Base-by-base conservation (phyloP, 2,113 vertebrate genomes). In the Egretta garzetta region DNA sequence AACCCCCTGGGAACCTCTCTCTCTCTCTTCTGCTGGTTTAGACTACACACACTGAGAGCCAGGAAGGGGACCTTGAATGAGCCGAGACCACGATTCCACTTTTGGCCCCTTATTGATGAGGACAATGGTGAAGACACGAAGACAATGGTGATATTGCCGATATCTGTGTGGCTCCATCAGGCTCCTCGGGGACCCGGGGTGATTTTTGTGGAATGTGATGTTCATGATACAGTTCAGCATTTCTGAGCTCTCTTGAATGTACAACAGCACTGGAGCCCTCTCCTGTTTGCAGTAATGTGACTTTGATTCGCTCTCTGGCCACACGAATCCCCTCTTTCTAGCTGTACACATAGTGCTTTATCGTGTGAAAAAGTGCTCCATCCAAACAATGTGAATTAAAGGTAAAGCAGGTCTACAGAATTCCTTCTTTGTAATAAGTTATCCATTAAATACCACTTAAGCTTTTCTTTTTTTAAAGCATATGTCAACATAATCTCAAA, bases 351-450 rank as follows among this genome's bases (percentile, higher is more conserved):
- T 6, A 18, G 71, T 14, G 16, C 81, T 92, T 68, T 67, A 76
- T 83, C 11, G 4, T 72, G 67, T 82, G 92, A 92, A 93, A 94
- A 96, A 66, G 67, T 26, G 55, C 74, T 93, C 95, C 66, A 59
- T 79, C 92, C 80, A 45, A 83, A 58, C 60, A 49, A 91, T 58
- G 74, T 62, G 75, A 95, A 92, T 88, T 92, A 86, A 82, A 94
- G 92, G 88, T 45, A 86, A 62, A 84, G 80, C 86, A 62, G 86
- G 70, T 53, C 96, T 72, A 39, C 50, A 96, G 97, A 97, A 97
- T 96, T 98, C 97, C 81, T 95, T 89, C 94, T 79, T 75, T 91
- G 90, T 97, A 98, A 98, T 98, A 98, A 97, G 98, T 98, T 81
- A 98, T 86, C 97, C 96, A 98, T 98, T 98, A 98, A 97, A 96